phyloP scores from a whole-genome alignment of 2,113 vertebrate genomes.

The Lipophrys pholis region DNA sequence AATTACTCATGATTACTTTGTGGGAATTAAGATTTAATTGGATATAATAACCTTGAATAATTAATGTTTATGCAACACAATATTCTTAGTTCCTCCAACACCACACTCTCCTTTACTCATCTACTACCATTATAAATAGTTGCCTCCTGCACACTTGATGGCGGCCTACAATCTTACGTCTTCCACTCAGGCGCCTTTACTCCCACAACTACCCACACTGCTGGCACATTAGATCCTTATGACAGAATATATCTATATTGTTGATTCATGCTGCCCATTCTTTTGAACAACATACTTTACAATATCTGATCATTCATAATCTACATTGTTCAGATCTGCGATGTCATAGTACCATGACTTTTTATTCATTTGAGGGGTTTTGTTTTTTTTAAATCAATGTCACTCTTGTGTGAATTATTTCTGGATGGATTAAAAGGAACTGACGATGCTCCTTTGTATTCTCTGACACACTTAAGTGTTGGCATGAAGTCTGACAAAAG shows the following conservation, averaged over 20 bases:
- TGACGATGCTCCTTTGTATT: too few species aligned
- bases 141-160: constrained; percentile 3
- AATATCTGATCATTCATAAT: background rate
- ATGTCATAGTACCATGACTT: background rate
- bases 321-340: background rate
- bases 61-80: background rate
- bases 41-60: background rate
- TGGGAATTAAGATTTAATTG: background rate
- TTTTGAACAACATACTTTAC: background rate
- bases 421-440: too few species aligned
- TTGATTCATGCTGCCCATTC: background rate
- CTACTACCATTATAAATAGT: background rate
- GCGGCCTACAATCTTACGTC: constrained; percentile 3
- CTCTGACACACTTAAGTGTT: too few species aligned
- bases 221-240: background rate
- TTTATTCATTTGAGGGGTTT: too few species aligned
- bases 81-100: background rate
- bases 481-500: too few species aligned
- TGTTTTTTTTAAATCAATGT: too few species aligned
- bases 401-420: too few species aligned
- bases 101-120: background rate
- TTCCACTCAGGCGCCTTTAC: background rate
- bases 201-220: background rate
- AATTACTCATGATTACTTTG: background rate
- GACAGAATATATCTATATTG: background rate